Evolutionary conservation across 2,888 invertebrate genomes (phyloP), one percentile per base, ranked within the genome.

Genomic region (Drosophila diplacantha): DNA sequence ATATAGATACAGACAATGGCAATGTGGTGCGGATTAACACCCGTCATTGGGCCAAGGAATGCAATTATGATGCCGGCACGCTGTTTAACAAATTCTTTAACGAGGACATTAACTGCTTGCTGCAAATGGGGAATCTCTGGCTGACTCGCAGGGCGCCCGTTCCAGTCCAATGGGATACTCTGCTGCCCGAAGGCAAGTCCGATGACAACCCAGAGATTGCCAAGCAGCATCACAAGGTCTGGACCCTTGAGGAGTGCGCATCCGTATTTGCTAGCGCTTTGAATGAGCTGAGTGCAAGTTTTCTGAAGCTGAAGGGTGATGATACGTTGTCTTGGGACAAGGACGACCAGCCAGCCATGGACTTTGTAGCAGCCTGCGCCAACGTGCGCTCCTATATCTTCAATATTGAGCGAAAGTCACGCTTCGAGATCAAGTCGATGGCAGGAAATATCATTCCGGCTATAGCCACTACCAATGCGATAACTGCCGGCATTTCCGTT

Each of bases 401-500:
- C 89, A 93, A 93, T 57, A 99, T 99, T 85, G 89, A 91, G 2
- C 91, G 92, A 59, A 96, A 97, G 85, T 95, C 95, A 0, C 91
- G 95, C 46, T 99, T 99, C 87, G 96, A 97, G 82, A 93, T 97
- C 14, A 99, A 99, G 91, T 98, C 99, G 2, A 99, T 99, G 95
- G 99, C 99, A 0, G 99, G 99, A 16, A 99, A 99, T 88, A 99
- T 99, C 76, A 98, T 99, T 84, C 99, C 99, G 8, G 99, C 99
- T 0, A 99, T 99, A 85, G 99, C 99, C 7, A 98, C 99, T 0
- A 98, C 99, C 1, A 99, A 99, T 87, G 99, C 99, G 0, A 95
- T 99, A 61, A 95, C 99, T 34, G 98, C 98, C 0, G 99, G 98
- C 0, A 90, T 99, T n/a, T 96, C 98, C 1, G 96, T 98, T 0